Evolutionary conservation across 2,888 invertebrate species (phyloP).

Genomic region (Opisthograptis luteolata): DNA sequence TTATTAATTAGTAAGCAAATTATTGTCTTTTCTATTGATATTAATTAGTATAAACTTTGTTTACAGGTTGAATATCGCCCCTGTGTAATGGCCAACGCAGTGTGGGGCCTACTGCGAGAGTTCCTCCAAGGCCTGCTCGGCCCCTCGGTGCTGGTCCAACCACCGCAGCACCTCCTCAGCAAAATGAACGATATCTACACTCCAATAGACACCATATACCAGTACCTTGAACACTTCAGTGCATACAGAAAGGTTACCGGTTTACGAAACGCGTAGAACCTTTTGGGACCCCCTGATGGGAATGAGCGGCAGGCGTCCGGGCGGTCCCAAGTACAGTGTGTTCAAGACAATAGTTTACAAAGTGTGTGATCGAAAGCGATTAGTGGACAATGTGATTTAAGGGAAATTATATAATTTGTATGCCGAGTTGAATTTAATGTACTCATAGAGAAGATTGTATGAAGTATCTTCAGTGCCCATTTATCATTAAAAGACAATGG

Average conservation of each 20-base stretch:
- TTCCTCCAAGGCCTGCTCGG: slow-evolving; percentile 96
- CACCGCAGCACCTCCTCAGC: slow-evolving; percentile 89
- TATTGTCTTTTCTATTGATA: too few relatives aligned
- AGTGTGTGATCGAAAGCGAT: neutral
- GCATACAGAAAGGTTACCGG: slow-evolving; percentile 92
- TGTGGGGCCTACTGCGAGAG: slow-evolving; percentile 96
- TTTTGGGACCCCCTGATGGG: slow-evolving; percentile 26
- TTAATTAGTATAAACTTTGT: too few relatives aligned
- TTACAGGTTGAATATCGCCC: slow-evolving; percentile 94
- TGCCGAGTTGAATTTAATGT: too few relatives aligned
- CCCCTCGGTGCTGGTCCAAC: slow-evolving; percentile 88
- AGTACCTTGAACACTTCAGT: slow-evolving; percentile 97
- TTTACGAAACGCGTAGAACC: slow-evolving; percentile 51
- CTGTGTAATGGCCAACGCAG: slow-evolving; percentile 93
- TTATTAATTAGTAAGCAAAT: too few relatives aligned
- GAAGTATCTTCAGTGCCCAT: too few relatives aligned
- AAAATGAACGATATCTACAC: slow-evolving; percentile 94
- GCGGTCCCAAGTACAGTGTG: neutral
- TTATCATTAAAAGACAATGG: too few relatives aligned
- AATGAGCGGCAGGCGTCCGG: neutral
- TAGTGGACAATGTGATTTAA: neutral
- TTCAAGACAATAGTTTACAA: neutral
- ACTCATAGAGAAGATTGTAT: too few relatives aligned
- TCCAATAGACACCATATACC: slow-evolving; percentile 96
- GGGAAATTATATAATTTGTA: too few relatives aligned